Percentiles rank a stretch among this genome's conserved stretches.
phyloP scores from a whole-genome alignment of 2,888 invertebrate genomes.

The Clitarchus hookeri region DNA sequence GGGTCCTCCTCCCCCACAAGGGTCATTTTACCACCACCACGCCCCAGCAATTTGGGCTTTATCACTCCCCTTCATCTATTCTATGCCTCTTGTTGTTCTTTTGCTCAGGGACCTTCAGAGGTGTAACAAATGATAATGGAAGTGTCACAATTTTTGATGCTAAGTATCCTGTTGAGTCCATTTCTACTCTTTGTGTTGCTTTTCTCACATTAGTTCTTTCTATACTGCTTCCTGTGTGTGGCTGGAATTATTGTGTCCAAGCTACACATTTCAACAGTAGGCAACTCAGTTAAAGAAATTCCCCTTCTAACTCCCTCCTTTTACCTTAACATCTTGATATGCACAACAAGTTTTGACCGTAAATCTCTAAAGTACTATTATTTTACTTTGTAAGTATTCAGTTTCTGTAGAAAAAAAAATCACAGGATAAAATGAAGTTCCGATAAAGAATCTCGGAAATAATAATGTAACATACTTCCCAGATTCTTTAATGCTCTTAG shows the following conservation, averaged over 20 bases:
- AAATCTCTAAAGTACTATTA: too few species aligned
- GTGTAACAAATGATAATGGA: conserved; percentile 28
- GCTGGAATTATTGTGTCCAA: not conserved
- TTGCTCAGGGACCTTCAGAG: conserved; percentile 22
- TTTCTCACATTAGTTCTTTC: conserved; percentile 23
- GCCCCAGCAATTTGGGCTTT: conserved; percentile 32
- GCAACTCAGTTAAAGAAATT: not conserved
- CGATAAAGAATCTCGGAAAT: too few species aligned
- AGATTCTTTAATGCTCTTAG: too few species aligned
- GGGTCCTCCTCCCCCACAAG: conserved; percentile 23
- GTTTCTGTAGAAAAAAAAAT: too few species aligned
- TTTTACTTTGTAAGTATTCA: too few species aligned
- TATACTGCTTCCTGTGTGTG: not conserved
- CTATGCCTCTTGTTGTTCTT: conserved; percentile 24
- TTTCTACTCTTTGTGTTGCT: conserved; percentile 24
- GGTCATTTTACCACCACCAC: conserved; percentile 30
- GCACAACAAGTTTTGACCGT: too few species aligned
- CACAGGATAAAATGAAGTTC: too few species aligned
- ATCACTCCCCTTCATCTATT: conserved; percentile 32
- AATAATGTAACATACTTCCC: too few species aligned
- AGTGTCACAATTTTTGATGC: conserved; percentile 24
- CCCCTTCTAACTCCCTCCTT: too few species aligned
- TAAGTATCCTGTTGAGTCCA: conserved; percentile 22
- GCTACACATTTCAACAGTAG: not conserved
- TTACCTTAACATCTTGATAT: too few species aligned